Evolutionary conservation across 2,797 vertebrate genomes (phyloP).

Genomic region (Megaceryle alcyon): DNA sequence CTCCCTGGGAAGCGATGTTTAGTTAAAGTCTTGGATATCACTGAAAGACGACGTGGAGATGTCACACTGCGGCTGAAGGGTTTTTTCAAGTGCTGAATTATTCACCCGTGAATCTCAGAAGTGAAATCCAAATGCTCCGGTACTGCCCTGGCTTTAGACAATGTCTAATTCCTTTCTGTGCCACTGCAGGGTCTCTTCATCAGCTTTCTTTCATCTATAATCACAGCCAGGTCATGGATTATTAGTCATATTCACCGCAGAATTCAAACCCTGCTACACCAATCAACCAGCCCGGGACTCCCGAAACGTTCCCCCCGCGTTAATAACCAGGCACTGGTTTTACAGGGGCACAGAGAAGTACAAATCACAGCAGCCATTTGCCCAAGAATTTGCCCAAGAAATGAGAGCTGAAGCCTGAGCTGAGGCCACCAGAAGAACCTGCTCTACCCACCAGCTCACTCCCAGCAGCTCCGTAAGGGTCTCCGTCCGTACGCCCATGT

Average conservation of each 20-base stretch:
- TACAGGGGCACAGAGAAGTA: not conserved
- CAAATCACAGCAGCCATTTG: not conserved
- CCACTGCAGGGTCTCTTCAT: constrained; percentile 55
- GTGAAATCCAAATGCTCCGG: constrained; percentile 61
- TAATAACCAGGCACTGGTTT: not conserved
- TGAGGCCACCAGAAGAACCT: not conserved
- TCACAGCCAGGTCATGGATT: constrained; percentile 57
- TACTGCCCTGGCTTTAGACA: constrained; percentile 62
- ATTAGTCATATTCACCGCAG: constrained; percentile 59
- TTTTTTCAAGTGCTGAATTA: constrained; percentile 63
- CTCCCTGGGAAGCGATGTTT: constrained; percentile 61
- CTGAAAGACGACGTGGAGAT: constrained; percentile 60
- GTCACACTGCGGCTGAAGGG: constrained; percentile 58
- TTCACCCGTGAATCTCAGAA: constrained; percentile 63
- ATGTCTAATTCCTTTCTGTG: constrained; percentile 64
- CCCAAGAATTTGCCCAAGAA: not conserved
- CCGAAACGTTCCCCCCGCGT: not conserved
- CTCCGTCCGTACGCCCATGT: accelerated
- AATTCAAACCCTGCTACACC: constrained; percentile 25
- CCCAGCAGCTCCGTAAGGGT: accelerated
- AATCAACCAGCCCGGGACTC: not conserved
- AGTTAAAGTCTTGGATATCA: constrained; percentile 66
- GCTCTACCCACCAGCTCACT: accelerated
- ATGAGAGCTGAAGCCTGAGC: accelerated
- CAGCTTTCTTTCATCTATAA: constrained; percentile 56